A percentile compares a stretch with the other conserved stretches of the same genome.
phyloP scores from a whole-genome alignment of 2,113 vertebrate genomes.

The Callospermophilus lateralis region DNA sequence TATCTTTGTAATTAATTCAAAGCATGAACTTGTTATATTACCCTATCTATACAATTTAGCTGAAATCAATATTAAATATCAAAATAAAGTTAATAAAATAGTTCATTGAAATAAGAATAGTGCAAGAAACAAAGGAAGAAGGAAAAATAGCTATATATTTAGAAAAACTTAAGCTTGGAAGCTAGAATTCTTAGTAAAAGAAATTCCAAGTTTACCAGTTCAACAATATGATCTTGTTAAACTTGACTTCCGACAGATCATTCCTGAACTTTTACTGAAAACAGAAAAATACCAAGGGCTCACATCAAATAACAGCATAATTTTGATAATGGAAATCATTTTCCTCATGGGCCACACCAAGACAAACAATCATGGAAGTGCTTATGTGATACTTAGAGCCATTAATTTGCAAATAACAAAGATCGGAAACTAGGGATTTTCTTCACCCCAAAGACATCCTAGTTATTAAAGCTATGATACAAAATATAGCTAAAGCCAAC shows the following conservation, averaged over 20 bases:
- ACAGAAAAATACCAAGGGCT: constrained; percentile 62
- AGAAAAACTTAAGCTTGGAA: constrained; percentile 47
- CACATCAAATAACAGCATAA: constrained; percentile 64
- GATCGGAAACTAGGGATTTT: constrained; percentile 77
- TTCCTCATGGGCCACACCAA: constrained; percentile 65
- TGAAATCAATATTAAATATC: constrained; percentile 49
- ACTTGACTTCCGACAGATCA: constrained; percentile 47
- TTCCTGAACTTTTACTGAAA: constrained; percentile 57
- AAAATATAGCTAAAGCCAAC: constrained; percentile 81
- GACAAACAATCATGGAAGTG: constrained; percentile 65
- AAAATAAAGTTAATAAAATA: constrained; percentile 60
- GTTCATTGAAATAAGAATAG: constrained; percentile 54
- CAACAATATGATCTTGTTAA: constrained; percentile 55
- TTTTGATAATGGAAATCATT: constrained; percentile 48
- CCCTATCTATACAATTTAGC: constrained; percentile 33
- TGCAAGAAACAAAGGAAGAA: not conserved
- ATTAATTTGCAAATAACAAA: constrained; percentile 76
- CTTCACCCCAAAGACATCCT: constrained; percentile 72
- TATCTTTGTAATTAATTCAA: constrained; percentile 51
- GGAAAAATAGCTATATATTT: constrained; percentile 29
- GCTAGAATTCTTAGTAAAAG: constrained; percentile 53
- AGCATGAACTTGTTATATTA: constrained; percentile 52
- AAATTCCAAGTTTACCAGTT: constrained; percentile 58
- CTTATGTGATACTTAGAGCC: constrained; percentile 71
- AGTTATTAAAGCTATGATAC: constrained; percentile 73